Base-by-base conservation (phyloP, 1,140 invertebrate species). In the Procambarus virginalis region DNA sequence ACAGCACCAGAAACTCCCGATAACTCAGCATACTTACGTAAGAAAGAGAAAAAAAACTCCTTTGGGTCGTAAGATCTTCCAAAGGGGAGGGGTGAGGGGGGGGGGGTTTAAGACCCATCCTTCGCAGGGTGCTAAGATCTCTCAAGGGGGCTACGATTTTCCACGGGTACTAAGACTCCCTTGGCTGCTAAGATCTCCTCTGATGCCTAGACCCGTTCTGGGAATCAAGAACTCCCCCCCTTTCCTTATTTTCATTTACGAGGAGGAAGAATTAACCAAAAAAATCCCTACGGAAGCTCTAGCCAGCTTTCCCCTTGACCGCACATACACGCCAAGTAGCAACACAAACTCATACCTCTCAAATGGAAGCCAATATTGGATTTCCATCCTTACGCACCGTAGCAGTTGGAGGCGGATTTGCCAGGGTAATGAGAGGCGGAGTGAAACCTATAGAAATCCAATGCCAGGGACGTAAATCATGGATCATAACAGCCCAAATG, bases 401-500 rank as follows among this genome's bases (percentile, higher is more conserved):
- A 10, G 68, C 68, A 73, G 68, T 73, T 73, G 20, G 68, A 17
- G 20, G 4, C n/a, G 68, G 20, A 8, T 73, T 73, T 34, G 9
- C 68, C 22, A 34, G 68, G 68, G 68, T 73, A 73, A 73, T 73
- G 68, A 73, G n/a, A 73, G n/a, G 68, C 68, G 5, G 68, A 73
- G 68, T 73, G 68, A 73, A 73, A 73, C 68, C 68, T 73, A 73
- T 34, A 73, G 68, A 73, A 73, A 73, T 73, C 68, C 68, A 22
- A 73, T 34, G 68, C 68, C 68, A 10, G 22, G 68, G 34, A 73
- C 83, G 75, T 75, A 34, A 76, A 77, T 85, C 84, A 85, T 85
- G 70, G 73, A 85, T 85, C 70, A 76, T 85, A 60, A 17, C 34
- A 76, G 73, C 84, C 22, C 73, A 85, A 85, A 85, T 85, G 84